Base-by-base conservation (phyloP, 2,113 vertebrate genomes). In the Lepus europaeus region DNA sequence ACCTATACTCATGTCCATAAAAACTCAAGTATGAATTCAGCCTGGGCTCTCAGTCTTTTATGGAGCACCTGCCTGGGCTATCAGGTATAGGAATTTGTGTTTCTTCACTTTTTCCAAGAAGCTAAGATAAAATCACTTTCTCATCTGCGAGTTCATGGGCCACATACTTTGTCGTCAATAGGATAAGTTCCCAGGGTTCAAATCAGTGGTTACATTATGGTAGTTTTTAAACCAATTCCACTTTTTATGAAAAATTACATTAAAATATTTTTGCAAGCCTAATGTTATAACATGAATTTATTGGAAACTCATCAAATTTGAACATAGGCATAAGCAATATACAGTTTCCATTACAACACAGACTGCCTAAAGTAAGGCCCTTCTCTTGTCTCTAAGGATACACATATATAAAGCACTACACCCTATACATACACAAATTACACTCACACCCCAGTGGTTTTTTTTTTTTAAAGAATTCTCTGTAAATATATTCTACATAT, bases 211-310 rank as follows among this genome's bases (percentile, higher is more conserved):
- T 45, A 45, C 45, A 45, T 45, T 45, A 45, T 45, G 29, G 72
- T 23, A 88, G 56, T 92, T 96, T 93, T 73, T 56, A 92, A 93
- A 59, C 90, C 53, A 84, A 74, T 6, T 89, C 25, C 33, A 13
- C 5, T 77, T 82, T 87, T 74, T 16, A 39, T 90, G 70, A 87
- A 59, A 68, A 56, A 12, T 72, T 73, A 36, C 68, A 0, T 29
- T 61, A 59, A 83, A 78, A 76, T 5, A 88, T 61, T 76, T 92
- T 80, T 93, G 89, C 78, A 90, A 74, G 20, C 13, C 56, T 53
- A 80, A 83, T 51, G 25, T 78, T 90, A 49, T 31, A 80, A 76
- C 13, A 53, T 39, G 56, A 92, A 74, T 87, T 88, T 77, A 80
- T 66, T 96, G 86, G 73, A 29, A 1, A 94, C n/a, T 85, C 11